Evolutionary conservation across 1,140 invertebrate species (phyloP).

Genomic region (Eupristina koningsbergeri): DNA sequence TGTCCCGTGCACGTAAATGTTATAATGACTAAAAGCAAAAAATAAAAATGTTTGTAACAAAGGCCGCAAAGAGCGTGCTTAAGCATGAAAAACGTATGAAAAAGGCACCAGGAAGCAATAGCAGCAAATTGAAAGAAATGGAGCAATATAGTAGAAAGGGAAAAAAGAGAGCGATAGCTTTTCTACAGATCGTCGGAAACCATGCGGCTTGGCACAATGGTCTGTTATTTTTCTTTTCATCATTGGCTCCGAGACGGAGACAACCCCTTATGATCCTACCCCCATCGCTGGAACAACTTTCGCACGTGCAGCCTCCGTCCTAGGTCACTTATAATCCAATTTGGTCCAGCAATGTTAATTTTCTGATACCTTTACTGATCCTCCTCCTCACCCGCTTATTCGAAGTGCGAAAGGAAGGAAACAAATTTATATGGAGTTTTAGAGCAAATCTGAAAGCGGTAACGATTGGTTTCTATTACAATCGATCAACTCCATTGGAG

Average conservation of each 20-base stretch:
- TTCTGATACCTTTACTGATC: not conserved
- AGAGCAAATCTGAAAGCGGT: not conserved
- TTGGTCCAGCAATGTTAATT: slow-evolving; percentile 4
- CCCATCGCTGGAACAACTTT: too few species aligned
- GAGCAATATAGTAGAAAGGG: not conserved
- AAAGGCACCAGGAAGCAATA: not conserved
- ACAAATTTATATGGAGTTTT: not conserved
- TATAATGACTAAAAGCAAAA: too few species aligned
- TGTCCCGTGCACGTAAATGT: too few species aligned
- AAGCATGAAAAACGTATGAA: not conserved
- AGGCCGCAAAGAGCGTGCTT: too few species aligned
- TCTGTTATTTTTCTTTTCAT: slow-evolving; percentile 30
- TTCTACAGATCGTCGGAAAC: not conserved
- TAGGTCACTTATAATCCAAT: not conserved
- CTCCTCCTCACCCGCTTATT: not conserved
- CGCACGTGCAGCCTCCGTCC: not conserved
- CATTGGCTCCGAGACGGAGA: too few species aligned
- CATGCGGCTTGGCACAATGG: slow-evolving; percentile 7
- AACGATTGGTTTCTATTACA: not conserved
- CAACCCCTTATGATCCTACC: too few species aligned
- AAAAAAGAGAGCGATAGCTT: slow-evolving; percentile 19
- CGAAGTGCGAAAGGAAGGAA: not conserved
- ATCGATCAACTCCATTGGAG: not conserved
- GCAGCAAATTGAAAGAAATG: not conserved
- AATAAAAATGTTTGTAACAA: too few species aligned